These are phyloP conservation scores for Leuctra nigra DNA, from an alignment of 2,888 invertebrate genomes.

Conservation along the genomic window DNA sequence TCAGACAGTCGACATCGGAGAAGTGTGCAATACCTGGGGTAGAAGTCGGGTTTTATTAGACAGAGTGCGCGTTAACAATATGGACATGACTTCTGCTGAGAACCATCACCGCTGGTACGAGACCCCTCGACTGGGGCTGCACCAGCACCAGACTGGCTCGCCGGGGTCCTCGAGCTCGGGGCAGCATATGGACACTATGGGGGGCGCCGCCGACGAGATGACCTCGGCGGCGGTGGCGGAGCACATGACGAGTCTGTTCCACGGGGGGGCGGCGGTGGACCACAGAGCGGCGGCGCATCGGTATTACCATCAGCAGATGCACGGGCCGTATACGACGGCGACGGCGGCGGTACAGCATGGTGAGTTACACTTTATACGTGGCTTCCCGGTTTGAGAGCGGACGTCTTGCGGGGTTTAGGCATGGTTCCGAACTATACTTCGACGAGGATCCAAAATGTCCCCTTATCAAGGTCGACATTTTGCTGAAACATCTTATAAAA, in stretches of 20 bases:
- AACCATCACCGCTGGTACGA: constrained; percentile 44
- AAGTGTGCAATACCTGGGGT: too few species aligned
- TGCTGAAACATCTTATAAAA: too few species aligned
- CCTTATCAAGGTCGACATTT: too few species aligned
- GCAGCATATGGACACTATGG: neutral
- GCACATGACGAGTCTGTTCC: constrained; percentile 7
- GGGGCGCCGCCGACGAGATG: constrained; percentile 11
- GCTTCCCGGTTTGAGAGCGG: too few species aligned
- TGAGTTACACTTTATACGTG: too few species aligned
- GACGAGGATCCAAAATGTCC: too few species aligned
- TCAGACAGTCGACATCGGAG: too few species aligned
- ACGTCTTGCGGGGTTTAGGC: too few species aligned
- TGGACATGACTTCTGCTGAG: constrained; percentile 45
- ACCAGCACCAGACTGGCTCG: constrained; percentile 21
- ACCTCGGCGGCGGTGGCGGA: constrained; percentile 10
- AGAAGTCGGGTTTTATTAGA: too few species aligned
- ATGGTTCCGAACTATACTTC: too few species aligned
- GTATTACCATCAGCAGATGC: constrained; percentile 18
- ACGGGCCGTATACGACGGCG: constrained; percentile 3
- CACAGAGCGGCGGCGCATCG: constrained; percentile 7
- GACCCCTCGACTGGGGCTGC: constrained; percentile 38
- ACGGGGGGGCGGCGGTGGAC: constrained; percentile 11
- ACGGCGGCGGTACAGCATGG: constrained; percentile 7
- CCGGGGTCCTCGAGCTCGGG: constrained; percentile 7
- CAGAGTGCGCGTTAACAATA: too few species aligned